Base-by-base conservation (phyloP, 2,888 invertebrate species). In the Calliscelio sp. region DNA sequence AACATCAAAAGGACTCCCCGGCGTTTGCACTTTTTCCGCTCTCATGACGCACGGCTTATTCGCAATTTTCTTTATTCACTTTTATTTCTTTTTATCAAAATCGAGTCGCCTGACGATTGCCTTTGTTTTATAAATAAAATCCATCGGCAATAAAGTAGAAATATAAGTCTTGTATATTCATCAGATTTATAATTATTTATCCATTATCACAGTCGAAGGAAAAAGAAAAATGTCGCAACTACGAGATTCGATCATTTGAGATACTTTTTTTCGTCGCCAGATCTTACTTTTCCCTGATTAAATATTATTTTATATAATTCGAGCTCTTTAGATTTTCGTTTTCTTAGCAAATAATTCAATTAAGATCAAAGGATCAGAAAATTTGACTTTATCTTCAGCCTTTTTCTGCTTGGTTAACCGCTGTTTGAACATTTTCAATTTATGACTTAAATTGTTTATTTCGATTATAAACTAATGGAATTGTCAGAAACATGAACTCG, bases 1-100 rank as follows among this genome's bases (percentile, higher is more conserved):
- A 78, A 84, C 77, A 73, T 84, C 81, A 81, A 84, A 84, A 77
- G 77, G 78, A 81, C 81, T 77, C 22, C 44, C 65, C 53, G 35
- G 55, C 71, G 70, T 75, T 79, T 79, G 68, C 79, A 75, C 75
- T 79, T 79, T 79, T 77, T 61, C 79, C 74, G 51, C 46, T 51
- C 57, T 55, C 51, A 51, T 68, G 70, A 84, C 79, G 61, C 73
- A 68, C 61, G 68, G 68, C 63, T 78, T 77, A 78, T 83, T 83
- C 44, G 35, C 70, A 61, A 83, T 83, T 79, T 78, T 74, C 78
- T 70, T 82, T 55, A 57, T 59, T 77, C 77, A 66, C 49, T 63
- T 71, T 81, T 75, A 53, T 73, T 78, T 82, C 55, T 70, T 75
- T 63, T 59, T 63, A 59, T 41, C 66, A 51, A 57, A 61, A 68